Evolutionary conservation across 2,113 vertebrate species (phyloP).

Genomic region (Psettodes erumei): DNA sequence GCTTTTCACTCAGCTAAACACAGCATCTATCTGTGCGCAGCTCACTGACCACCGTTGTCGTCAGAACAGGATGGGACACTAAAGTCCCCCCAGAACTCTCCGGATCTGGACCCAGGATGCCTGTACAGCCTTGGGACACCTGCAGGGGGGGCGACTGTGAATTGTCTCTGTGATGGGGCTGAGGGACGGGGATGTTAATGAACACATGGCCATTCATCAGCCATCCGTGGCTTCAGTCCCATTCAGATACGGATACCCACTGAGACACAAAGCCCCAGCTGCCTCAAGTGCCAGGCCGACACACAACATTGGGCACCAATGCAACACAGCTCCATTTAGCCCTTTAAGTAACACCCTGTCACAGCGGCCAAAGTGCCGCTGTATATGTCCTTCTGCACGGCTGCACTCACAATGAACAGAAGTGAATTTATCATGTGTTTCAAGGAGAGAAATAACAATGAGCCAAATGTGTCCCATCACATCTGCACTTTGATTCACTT

Average conservation of each 20-base stretch:
- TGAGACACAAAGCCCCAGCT: conserved; percentile 76
- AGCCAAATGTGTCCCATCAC: conserved; percentile 29
- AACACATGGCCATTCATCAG: conserved; percentile 77
- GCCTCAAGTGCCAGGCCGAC: conserved; percentile 65
- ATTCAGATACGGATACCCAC: conserved; percentile 72
- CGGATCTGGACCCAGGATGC: conserved; percentile 66
- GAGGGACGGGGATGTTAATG: conserved; percentile 45
- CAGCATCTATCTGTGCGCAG: conserved; percentile 59
- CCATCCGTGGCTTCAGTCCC: conserved; percentile 65
- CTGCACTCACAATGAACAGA: conserved; percentile 51
- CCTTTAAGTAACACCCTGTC: conserved; percentile 57
- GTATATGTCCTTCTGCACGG: conserved; percentile 51
- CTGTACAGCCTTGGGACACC: conserved; percentile 65
- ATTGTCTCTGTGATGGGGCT: conserved; percentile 70
- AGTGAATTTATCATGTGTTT: conserved; percentile 70
- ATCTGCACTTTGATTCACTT: conserved; percentile 30
- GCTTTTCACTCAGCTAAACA: conserved; percentile 61
- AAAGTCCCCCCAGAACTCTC: conserved; percentile 40
- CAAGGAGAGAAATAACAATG: conserved; percentile 38
- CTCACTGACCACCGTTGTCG: conserved; percentile 52
- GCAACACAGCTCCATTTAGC: conserved; percentile 70
- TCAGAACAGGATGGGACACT: conserved; percentile 34
- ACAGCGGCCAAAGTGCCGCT: conserved; percentile 52
- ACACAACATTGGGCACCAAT: conserved; percentile 66
- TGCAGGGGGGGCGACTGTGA: conserved; percentile 67